A percentile compares a stretch with the other conserved stretches of the same genome.
Evolutionary conservation across 2,888 invertebrate species (phyloP).

Genomic region (Callimorpha dominula): DNA sequence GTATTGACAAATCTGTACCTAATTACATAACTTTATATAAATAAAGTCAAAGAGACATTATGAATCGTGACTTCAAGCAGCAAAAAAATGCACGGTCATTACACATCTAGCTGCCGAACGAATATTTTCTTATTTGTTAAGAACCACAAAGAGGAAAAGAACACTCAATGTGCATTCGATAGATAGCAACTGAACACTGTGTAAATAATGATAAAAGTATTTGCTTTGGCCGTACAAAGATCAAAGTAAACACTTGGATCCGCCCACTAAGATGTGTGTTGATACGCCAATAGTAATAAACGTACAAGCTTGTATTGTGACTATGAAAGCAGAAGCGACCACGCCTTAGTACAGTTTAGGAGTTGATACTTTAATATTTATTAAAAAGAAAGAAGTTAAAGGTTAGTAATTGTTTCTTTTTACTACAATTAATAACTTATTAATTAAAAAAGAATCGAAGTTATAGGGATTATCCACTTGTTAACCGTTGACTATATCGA

Average conservation of each 20-base stretch:
- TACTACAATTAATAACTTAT: too few relatives aligned
- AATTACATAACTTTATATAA: too few relatives aligned
- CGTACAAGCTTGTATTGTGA: constrained; percentile 54
- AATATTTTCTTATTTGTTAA: constrained; percentile 65
- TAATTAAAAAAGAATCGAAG: too few relatives aligned
- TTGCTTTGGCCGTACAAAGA: constrained; percentile 82
- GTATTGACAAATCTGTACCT: too few relatives aligned
- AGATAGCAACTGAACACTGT: constrained; percentile 79
- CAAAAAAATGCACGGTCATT: constrained; percentile 45
- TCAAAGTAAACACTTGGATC: constrained; percentile 77
- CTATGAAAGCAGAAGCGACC: constrained; percentile 30
- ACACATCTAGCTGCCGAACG: constrained; percentile 49
- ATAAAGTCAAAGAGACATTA: not conserved
- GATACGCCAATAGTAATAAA: constrained; percentile 67
- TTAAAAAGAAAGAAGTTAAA: not conserved
- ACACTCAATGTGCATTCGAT: constrained; percentile 71
- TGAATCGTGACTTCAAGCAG: constrained; percentile 24
- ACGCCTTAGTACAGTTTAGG: constrained; percentile 29
- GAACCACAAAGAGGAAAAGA: constrained; percentile 66
- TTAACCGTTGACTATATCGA: too few relatives aligned
- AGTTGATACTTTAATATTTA: constrained; percentile 15
- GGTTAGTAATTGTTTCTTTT: too few relatives aligned
- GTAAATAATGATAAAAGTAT: constrained; percentile 85
- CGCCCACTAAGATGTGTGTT: constrained; percentile 72
- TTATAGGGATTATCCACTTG: too few relatives aligned